Base-by-base conservation (phyloP, 2,797 vertebrate species). In the Sebastes taczanowskii region DNA sequence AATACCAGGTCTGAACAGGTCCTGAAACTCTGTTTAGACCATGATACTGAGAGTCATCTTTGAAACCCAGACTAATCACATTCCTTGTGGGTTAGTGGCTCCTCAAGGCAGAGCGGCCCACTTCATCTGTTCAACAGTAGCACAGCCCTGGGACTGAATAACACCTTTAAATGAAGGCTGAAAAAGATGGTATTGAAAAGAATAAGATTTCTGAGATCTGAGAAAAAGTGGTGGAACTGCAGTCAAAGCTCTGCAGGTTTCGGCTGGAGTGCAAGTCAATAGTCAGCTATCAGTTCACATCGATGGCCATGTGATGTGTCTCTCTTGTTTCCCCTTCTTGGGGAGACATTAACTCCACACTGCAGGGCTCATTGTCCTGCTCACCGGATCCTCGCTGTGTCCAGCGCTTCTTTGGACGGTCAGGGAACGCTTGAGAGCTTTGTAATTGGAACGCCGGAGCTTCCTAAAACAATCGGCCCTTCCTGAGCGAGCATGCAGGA, bases 371-470 rank as follows among this genome's bases (percentile, higher is more conserved):
- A 73, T 83, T 81, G 89, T 78, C 77, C 83, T 77, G 84, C 82
- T 91, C 88, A 72, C 83, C 73, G 71, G 82, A 91, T 79, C 71
- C 91, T 93, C 91, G 53, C 88, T 68, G 82, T 88, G 89, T 90
- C 92, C 84, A 74, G 93, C 86, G 81, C 91, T 88, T 46, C 88
- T 91, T 71, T 78, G 88, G 88, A 86, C 89, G 75, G 83, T 76
- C 77, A 74, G 80, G 56, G 78, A 90, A 94, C 85, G 93, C 91
- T 90, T 86, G 78, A 93, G 89, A 81, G 85, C 83, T 82, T 92
- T 89, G 90, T 94, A 96, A 96, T 95, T 95, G 91, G 81, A 86
- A 84, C 88, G 76, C 90, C 64, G 80, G 77, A 71, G 80, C 81
- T 75, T 92, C 90, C 92, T 90, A 87, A 92, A 94, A 91, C 92